A percentile compares a stretch with the other conserved stretches of the same genome.
phyloP scores from a whole-genome alignment of 1,140 invertebrate genomes.

The Pogonomyrmex barbatus region DNA sequence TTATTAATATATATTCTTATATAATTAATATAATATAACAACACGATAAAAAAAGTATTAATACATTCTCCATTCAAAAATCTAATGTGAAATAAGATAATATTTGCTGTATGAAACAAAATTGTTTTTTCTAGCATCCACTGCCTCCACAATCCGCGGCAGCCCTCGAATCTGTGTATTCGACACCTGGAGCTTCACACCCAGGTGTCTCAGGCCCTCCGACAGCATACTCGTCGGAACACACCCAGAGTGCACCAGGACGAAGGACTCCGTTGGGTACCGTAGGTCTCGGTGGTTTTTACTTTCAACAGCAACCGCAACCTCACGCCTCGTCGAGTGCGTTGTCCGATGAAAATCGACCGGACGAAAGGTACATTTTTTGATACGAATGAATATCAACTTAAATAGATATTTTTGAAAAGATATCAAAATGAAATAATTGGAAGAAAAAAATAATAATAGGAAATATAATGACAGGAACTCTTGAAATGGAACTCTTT shows the following conservation, averaged over 20 bases:
- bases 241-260: constrained; percentile 89
- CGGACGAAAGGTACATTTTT: constrained; percentile 85
- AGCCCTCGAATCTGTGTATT: constrained; percentile 80
- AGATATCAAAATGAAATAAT: not conserved
- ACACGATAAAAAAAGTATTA: not conserved
- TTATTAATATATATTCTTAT: not conserved
- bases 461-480: not conserved
- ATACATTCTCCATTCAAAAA: not conserved
- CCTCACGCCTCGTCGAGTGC: constrained; percentile 84
- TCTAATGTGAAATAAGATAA: not conserved
- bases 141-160: constrained; percentile 77
- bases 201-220: constrained; percentile 75
- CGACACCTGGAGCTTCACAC: constrained; percentile 79
- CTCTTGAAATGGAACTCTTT: not conserved
- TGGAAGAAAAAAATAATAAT: not conserved
- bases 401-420: not conserved
- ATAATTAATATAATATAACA: not conserved
- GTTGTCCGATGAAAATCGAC: constrained; percentile 93
- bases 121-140: constrained; percentile 74
- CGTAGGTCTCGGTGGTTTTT: constrained; percentile 93
- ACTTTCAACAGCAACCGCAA: constrained; percentile 88
- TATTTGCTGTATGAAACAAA: not conserved
- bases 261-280: constrained; percentile 92
- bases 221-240: constrained; percentile 85
- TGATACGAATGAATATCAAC: not conserved